phyloP scores from a whole-genome alignment of 2,797 vertebrate species.

The Sebastes hubbsi region DNA sequence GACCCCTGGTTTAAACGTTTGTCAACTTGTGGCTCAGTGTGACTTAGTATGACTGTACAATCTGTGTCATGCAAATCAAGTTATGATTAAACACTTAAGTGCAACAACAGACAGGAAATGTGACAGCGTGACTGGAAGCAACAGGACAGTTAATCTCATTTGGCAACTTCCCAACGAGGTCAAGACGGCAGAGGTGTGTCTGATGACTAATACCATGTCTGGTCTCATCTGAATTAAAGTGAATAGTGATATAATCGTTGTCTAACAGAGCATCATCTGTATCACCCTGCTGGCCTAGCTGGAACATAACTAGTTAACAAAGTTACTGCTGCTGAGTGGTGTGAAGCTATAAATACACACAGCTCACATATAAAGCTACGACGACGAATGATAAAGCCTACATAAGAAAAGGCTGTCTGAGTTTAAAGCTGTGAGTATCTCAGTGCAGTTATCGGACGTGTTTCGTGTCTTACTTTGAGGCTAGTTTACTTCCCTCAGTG shows the following conservation, averaged over 20 bases:
- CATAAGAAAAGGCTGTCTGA: fast-evolving
- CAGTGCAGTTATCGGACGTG: neutral
- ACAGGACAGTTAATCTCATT: neutral
- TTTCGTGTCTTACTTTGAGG: too few relatives aligned
- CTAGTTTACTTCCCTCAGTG: slow-evolving; percentile 52
- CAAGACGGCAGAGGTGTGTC: neutral
- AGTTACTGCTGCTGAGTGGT: slow-evolving; percentile 11
- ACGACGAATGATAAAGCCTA: neutral
- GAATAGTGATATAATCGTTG: neutral
- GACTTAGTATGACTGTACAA: neutral
- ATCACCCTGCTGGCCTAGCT: slow-evolving; percentile 18
- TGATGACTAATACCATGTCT: neutral
- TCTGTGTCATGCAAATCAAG: neutral
- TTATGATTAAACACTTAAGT: neutral
- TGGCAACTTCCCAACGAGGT: neutral
- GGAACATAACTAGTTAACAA: slow-evolving; percentile 10
- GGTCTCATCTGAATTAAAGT: neutral
- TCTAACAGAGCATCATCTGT: neutral
- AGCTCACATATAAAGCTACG: neutral
- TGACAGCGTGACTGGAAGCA: slow-evolving; percentile 32
- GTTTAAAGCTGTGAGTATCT: fast-evolving
- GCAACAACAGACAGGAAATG: slow-evolving; percentile 37
- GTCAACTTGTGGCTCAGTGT: neutral
- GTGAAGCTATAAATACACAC: neutral
- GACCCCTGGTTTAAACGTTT: neutral